Evolutionary conservation across 2,888 invertebrate species (phyloP).

Genomic region (Clistopyga incitator): DNA sequence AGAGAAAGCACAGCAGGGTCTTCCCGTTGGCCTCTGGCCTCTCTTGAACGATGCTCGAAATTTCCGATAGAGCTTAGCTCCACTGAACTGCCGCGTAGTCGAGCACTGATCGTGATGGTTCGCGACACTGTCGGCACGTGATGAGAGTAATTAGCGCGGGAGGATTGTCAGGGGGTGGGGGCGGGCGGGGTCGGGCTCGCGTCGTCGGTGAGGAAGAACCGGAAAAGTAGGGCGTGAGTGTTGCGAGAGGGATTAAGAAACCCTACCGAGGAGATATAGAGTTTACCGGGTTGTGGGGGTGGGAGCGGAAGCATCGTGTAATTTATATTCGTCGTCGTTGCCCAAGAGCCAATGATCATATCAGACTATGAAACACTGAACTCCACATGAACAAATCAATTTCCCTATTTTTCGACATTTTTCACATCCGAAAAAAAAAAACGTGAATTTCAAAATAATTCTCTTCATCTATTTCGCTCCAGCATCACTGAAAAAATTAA

Average conservation of each 20-base stretch:
- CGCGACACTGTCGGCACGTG: slow-evolving; percentile 71
- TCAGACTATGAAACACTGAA: slow-evolving; percentile 50
- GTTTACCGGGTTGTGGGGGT: slow-evolving; percentile 67
- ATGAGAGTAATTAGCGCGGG: slow-evolving; percentile 80
- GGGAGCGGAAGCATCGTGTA: slow-evolving; percentile 69
- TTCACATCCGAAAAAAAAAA: too few relatives aligned
- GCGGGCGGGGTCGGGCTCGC: neutral
- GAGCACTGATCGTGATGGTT: slow-evolving; percentile 49
- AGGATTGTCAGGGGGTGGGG: slow-evolving; percentile 39
- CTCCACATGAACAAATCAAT: too few relatives aligned
- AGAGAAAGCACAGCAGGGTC: slow-evolving; percentile 74
- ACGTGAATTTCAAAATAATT: too few relatives aligned
- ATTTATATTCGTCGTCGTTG: slow-evolving; percentile 77
- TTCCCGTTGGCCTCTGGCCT: slow-evolving; percentile 74
- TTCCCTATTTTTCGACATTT: too few relatives aligned
- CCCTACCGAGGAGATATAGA: slow-evolving; percentile 75
- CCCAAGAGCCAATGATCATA: slow-evolving; percentile 55
- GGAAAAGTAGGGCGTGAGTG: slow-evolving; percentile 81
- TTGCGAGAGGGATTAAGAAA: slow-evolving; percentile 82
- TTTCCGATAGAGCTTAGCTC: slow-evolving; percentile 49
- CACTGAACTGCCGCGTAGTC: slow-evolving; percentile 21
- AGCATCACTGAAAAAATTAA: too few relatives aligned
- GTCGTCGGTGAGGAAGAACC: slow-evolving; percentile 61
- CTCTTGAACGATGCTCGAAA: slow-evolving; percentile 61
- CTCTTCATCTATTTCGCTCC: too few relatives aligned